Evolutionary conservation across 2,113 vertebrate genomes (phyloP), one percentile per base, ranked within the genome.

Genomic region (Antechinus flavipes): DNA sequence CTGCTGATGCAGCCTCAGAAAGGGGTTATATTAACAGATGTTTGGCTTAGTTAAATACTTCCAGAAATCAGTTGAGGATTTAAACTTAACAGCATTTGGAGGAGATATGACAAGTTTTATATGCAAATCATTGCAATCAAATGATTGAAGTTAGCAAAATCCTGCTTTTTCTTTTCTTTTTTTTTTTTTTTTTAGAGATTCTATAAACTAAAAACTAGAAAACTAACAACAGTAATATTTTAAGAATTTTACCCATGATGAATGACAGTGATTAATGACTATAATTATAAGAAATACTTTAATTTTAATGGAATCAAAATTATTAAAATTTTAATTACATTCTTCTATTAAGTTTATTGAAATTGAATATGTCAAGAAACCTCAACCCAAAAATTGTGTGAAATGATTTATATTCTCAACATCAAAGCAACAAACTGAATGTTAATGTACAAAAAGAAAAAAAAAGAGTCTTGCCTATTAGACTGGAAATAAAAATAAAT

Each of bases 221-320:
- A n/a, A 53, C 91, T 93, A 90, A 11, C 23, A 93, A 96, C 24
- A 42, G 54, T 93, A 95, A 91, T 24, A 92, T n/a, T 2, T 94
- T 55, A 42, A 84, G 2, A 7, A 7, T 93, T 0, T 91, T 91
- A 89, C 24, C 61, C 11, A 97, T 93, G 16, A 7, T 90, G 76
- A 49, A 7, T 95, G 46, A 93, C 0, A 90, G 27, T 6, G 49
- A 89, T 24, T 95, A 50, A 92, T 94, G 4, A 61, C 61, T 55
- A 92, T 54, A 35, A 91, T 53, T 89, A 58, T 54, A 5, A 91
- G 76, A 91, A 26, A 68, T 3, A 30, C 50, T 90, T 35, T 50
- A 91, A 46, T 76, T 93, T 92, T 58, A 58, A 90, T 89, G 35
- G 10, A n/a, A 7, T 89, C 0, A 61, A 93, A 90, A 68, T 92